Base-by-base conservation (phyloP, 64 coral and sea anemone genomes). In the Orbicella faveolata region DNA sequence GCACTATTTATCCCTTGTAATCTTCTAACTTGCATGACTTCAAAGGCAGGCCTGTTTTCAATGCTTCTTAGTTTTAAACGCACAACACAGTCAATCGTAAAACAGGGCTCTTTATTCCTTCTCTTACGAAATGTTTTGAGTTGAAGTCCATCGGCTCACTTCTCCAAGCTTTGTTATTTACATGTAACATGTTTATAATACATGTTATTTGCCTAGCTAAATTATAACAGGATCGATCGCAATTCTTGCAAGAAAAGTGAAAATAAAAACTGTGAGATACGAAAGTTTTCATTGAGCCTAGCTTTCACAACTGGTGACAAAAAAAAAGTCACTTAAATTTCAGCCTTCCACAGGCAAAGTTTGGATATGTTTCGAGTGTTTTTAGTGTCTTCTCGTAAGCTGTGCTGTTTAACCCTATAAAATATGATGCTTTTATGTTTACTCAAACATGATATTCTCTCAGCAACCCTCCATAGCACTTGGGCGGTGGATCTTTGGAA, bases 391-490 rank as follows among this genome's bases (percentile, higher is more conserved):
- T 51, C 16, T 64, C 16, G 25, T 12, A 67, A 81, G 61, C 17
- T 63, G 39, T 30, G 66, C 63, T 72, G 62, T 63, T 83, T 83
- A 37, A 1, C 17, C 10, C 55, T 16, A 19, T 36, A 20, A 70
- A 80, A 39, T 53, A 57, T 33, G 37, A 25, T 80, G 25, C 51
- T 25, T 54, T 23, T 20, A 51, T 78, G 52, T 62, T 63, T 63
- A 65, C 9, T 19, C 18, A 85, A 85, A 85, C 82, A 26, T n/a
- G 35, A 67, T 39, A 23, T 52, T 39, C 37, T 25, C 82, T 51
- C 82, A 10, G 82, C 65, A 73, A 85, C 64, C 65, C 9, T 52
- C 64, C 82, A 52, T 72, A 65, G 30, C 26, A 26, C 51, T 83
- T 63, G 34, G 39, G 67, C 61, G 80, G 77, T 57, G 33, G 52